These are phyloP conservation scores for Bettongia penicillata DNA, from an alignment of 2,113 vertebrate species.

Conservation along the genomic window DNA sequence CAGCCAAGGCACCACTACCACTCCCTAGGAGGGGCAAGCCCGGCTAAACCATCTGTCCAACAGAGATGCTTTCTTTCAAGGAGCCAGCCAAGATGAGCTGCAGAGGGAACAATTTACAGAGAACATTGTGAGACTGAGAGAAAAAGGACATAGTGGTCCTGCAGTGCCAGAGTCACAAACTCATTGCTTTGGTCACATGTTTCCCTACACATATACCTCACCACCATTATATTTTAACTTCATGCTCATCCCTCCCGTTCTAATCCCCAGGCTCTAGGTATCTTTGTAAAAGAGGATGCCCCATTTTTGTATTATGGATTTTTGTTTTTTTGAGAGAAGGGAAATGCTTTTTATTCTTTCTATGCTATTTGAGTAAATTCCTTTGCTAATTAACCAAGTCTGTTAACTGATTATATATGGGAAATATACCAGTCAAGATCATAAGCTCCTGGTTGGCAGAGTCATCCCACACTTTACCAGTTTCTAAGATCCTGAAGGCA, in stretches of 20 bases:
- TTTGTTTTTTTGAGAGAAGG: background rate
- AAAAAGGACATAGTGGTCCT: background rate
- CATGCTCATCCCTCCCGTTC: background rate
- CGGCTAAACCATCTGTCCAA: background rate
- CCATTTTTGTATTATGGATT: background rate
- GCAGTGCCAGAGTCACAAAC: background rate
- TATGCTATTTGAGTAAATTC: background rate
- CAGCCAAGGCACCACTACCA: background rate
- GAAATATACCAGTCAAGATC: background rate
- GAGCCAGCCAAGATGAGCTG: background rate
- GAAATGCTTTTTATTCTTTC: background rate
- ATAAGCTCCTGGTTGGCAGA: background rate
- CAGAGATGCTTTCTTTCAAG: background rate
- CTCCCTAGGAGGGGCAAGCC: background rate
- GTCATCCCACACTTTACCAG: background rate
- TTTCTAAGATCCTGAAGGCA: background rate
- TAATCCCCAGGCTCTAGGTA: background rate
- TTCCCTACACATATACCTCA: background rate
- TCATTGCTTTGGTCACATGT: background rate
- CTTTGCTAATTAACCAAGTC: background rate
- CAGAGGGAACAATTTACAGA: background rate
- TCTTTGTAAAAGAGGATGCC: background rate
- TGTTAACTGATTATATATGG: background rate
- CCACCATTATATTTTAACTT: background rate
- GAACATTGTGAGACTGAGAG: background rate